phyloP scores from a whole-genome alignment of 2,888 invertebrate genomes.

The Nomada fabriciana region DNA sequence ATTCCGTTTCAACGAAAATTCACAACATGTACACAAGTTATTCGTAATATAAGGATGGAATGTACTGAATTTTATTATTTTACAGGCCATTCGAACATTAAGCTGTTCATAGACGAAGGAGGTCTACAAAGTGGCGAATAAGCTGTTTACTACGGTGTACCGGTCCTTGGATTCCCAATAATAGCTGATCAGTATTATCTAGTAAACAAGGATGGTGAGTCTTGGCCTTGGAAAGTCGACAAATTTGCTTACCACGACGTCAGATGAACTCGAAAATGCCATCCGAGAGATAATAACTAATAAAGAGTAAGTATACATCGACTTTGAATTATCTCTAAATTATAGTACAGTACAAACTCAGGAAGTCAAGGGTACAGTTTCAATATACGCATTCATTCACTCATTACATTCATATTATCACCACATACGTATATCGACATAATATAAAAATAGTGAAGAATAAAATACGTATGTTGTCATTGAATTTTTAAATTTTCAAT shows the following conservation, averaged over 20 bases:
- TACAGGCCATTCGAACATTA: conserved; percentile 73
- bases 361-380: too few relatives aligned
- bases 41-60: too few relatives aligned
- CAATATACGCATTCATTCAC: too few relatives aligned
- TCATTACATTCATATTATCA: too few relatives aligned
- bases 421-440: too few relatives aligned
- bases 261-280: conserved; percentile 44
- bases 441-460: too few relatives aligned
- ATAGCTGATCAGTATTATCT: conserved; percentile 68
- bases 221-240: conserved; percentile 63
- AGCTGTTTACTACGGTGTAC: conserved; percentile 67
- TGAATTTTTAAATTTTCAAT: too few relatives aligned
- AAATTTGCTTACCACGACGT: conserved; percentile 41
- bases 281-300: conserved; percentile 64
- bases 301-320: conserved; percentile 49
- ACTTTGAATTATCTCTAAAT: too few relatives aligned
- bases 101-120: conserved; percentile 75
- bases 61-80: too few relatives aligned
- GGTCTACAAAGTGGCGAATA: conserved; percentile 75
- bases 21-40: too few relatives aligned
- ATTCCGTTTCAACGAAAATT: neutral
- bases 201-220: conserved; percentile 51
- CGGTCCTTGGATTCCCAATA: conserved; percentile 71
- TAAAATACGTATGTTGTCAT: too few relatives aligned
- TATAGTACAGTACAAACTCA: too few relatives aligned